phyloP scores from a whole-genome alignment of 2,113 vertebrate genomes.

The Xiphophorus couchianus region DNA sequence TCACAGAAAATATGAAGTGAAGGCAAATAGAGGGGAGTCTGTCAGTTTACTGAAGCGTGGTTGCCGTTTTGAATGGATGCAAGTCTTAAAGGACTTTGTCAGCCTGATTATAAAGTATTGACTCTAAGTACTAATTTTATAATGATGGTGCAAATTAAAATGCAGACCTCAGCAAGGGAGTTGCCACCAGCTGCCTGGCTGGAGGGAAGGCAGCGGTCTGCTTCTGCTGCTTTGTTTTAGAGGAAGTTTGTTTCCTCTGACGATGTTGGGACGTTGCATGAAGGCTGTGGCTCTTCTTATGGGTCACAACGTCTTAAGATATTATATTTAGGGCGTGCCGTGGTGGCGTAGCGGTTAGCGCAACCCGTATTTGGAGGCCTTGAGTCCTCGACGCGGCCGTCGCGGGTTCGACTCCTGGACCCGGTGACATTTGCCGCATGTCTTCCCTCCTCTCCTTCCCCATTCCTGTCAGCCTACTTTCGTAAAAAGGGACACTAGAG shows the following conservation, averaged over 20 bases:
- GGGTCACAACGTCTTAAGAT: not conserved
- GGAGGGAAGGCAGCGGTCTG: not conserved
- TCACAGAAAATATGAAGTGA: too few relatives aligned
- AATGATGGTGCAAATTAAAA: not conserved
- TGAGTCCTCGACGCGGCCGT: too few relatives aligned
- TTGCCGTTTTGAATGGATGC: not conserved
- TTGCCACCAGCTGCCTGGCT: not conserved
- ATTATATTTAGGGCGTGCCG: not conserved
- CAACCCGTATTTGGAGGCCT: too few relatives aligned
- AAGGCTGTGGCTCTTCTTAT: too few relatives aligned
- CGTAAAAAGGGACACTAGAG: too few relatives aligned
- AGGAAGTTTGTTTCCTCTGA: not conserved
- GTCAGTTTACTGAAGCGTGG: not conserved
- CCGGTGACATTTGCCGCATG: too few relatives aligned
- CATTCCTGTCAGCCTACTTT: too few relatives aligned
- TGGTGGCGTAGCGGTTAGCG: too few relatives aligned
- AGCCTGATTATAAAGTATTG: not conserved
- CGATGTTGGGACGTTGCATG: not conserved
- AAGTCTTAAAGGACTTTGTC: not conserved
- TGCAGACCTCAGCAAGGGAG: not conserved
- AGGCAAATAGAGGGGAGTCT: not conserved
- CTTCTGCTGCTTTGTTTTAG: not conserved
- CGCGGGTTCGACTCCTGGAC: too few relatives aligned
- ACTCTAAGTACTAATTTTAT: not conserved
- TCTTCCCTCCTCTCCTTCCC: too few relatives aligned